Evolutionary conservation across 2,797 vertebrate species (phyloP).

Genomic region (Sebastes oblongus): DNA sequence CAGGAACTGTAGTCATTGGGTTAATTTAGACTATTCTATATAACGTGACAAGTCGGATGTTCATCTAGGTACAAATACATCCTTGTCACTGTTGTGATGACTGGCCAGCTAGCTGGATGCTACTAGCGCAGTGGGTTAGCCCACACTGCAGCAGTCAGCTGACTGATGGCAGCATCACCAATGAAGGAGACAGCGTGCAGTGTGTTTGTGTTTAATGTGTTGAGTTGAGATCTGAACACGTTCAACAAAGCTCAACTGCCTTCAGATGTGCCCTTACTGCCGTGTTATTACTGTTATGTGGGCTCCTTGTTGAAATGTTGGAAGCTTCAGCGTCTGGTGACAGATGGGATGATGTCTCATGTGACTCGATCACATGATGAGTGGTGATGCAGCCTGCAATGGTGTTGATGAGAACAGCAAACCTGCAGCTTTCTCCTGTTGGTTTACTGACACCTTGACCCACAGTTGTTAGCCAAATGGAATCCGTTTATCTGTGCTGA

Average conservation of each 20-base stretch:
- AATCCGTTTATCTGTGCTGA: neutral
- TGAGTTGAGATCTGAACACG: neutral
- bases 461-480: neutral
- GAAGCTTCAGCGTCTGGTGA: neutral
- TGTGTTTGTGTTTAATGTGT: neutral
- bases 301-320: neutral
- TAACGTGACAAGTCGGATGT: rapidly evolving
- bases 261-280: rapidly evolving
- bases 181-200: neutral
- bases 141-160: conserved; percentile 16
- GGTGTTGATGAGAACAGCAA: neutral
- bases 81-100: neutral
- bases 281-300: rapidly evolving
- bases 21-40: too few species aligned
- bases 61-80: rapidly evolving
- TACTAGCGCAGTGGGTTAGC: neutral
- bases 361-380: conserved; percentile 76
- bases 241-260: rapidly evolving
- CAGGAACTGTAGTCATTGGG: rapidly evolving
- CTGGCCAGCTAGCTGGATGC: neutral
- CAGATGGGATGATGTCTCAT: conserved; percentile 68
- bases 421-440: neutral
- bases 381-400: neutral
- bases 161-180: neutral
- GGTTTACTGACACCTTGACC: neutral